Evolutionary conservation across 2,888 invertebrate species (phyloP), one percentile per base, ranked within the genome.

Genomic region (Cecidostiba fungosa): DNA sequence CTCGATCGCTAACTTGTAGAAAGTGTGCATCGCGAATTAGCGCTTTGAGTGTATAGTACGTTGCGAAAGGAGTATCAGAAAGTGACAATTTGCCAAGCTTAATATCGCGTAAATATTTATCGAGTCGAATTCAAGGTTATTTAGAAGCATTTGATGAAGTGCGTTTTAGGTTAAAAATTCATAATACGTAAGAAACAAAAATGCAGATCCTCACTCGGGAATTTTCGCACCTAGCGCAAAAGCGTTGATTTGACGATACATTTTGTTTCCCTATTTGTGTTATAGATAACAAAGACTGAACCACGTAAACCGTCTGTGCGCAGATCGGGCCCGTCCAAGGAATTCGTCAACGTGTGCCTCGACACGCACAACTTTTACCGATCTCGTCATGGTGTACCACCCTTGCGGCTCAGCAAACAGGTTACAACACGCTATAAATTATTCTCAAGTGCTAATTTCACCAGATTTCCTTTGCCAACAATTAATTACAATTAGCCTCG

Each of bases 361-460:
- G 94, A 95, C 73, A 95, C 96, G 14, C 97, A 97, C 91, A 97
- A 97, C 91, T 95, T 95, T 84, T 96, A 96, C 90, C 94, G 97
- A 89, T 94, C 93, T 79, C 94, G 94, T 26, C 97, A 97, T 90
- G 96, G 96, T n/a, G 96, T 96, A 1, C 95, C 95, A 50, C 95
- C 96, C 0, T 92, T 97, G 83, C 95, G 94, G 87, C 91, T 97
- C 0, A 96, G 94, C 91, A 95, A 94, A 89, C 95, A 96, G 93
- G 94, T 94, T 76, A 62, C 32, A 4, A 12, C 47, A 32, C 54
- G 39, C 70, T 26, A 26, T 14, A 26, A 66, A 66, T 29, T 66
- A 12, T 74, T 47, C 32, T 32, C 12, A 23, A 3, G 3, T 66
- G 16, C 26, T 36, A 62, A 43, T 26, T 47, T 29, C 39, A 26